These are phyloP conservation scores for Orbicella faveolata DNA, from an alignment of 64 coral and sea anemone genomes.

Conservation along the genomic window DNA sequence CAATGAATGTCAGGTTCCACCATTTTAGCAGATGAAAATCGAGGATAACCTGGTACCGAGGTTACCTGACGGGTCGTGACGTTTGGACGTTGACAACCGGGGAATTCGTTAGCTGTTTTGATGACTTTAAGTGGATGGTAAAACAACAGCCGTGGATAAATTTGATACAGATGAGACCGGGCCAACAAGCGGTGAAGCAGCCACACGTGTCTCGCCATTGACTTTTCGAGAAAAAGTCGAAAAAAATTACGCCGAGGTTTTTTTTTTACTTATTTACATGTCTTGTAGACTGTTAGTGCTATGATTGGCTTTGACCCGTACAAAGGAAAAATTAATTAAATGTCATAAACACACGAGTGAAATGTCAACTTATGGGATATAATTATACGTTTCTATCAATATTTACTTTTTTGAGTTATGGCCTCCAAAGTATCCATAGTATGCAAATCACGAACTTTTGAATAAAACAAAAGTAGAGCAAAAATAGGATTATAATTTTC, in stretches of 20 bases:
- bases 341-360: neutral
- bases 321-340: neutral
- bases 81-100: neutral
- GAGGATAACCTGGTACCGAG: neutral
- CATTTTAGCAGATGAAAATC: neutral
- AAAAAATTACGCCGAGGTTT: neutral
- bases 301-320: neutral
- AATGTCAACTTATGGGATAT: conserved; percentile 1
- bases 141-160: neutral
- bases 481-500: neutral
- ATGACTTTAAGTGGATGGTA: neutral
- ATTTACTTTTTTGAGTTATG: neutral
- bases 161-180: no score
- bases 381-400: neutral
- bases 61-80: neutral
- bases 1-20: no score
- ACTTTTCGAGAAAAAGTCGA: neutral
- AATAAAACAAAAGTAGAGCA: neutral
- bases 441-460: neutral
- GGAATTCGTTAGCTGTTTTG: neutral
- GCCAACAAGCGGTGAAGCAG: neutral
- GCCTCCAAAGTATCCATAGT: neutral
- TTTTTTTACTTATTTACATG: no score
- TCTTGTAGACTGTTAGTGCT: no score
- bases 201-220: neutral